Conservation (phyloP, 1,140 invertebrate species). For the Drosophila jambulina region DNA sequence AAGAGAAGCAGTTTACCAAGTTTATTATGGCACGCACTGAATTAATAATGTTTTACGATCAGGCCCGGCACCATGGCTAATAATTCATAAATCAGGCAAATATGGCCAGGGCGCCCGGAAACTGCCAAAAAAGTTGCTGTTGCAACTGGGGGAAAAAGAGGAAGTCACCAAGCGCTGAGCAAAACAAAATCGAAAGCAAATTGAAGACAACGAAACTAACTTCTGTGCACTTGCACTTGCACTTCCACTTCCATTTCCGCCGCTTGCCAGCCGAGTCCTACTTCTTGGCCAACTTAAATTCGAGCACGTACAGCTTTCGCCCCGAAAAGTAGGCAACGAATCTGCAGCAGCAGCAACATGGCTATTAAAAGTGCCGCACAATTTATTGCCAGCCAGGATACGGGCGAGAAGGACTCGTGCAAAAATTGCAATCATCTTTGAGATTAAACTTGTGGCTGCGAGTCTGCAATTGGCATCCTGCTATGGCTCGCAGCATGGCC, state of each 20-base stretch:
- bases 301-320: conserved; percentile 69
- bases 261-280: neutral
- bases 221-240: conserved; percentile 54
- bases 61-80: conserved; percentile 35
- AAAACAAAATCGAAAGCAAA: conserved; percentile 82
- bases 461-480: conserved; percentile 8
- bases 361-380: conserved; percentile 78
- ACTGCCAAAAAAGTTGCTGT: conserved; percentile 63
- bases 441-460: conserved; percentile 29
- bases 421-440: conserved; percentile 53
- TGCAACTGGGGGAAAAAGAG: conserved; percentile 27
- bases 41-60: conserved; percentile 68
- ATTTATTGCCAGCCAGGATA: conserved; percentile 63
- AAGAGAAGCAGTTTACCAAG: conserved; percentile 44
- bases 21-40: conserved; percentile 67
- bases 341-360: conserved; percentile 25
- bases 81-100: conserved; percentile 75
- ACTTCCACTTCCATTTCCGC: conserved; percentile 32
- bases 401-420: conserved; percentile 42
- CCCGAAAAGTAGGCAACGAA: conserved; percentile 56
- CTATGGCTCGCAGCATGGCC: neutral
- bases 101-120: conserved; percentile 46
- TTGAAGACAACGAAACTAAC: conserved; percentile 72
- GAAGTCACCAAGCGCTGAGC: conserved; percentile 47
- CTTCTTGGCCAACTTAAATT: conserved; percentile 64